These are phyloP conservation scores for Eupithecia inturbata DNA, from an alignment of 2,888 invertebrate species.

Conservation along the genomic window DNA sequence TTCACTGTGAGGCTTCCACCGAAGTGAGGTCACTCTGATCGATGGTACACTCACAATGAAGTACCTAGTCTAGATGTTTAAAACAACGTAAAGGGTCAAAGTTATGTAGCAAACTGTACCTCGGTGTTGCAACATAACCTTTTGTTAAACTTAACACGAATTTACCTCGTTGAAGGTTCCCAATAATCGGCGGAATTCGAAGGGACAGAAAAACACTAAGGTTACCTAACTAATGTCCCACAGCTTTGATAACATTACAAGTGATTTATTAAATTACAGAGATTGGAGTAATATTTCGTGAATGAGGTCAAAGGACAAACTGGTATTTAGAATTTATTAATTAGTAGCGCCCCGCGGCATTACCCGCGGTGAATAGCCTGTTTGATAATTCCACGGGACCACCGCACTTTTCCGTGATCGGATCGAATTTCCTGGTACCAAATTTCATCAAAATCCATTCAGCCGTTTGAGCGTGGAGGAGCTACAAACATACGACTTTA, in stretches of 20 bases:
- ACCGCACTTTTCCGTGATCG: too few relatives aligned
- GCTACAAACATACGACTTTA: too few relatives aligned
- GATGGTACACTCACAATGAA: background rate
- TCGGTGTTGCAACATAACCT: conserved; percentile 38
- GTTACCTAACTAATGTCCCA: background rate
- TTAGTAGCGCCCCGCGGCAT: too few relatives aligned
- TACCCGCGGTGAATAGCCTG: too few relatives aligned
- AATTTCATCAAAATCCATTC: too few relatives aligned
- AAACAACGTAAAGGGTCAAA: background rate
- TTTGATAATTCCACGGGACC: too few relatives aligned
- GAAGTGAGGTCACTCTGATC: background rate
- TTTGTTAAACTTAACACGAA: conserved; percentile 29
- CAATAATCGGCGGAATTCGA: conserved; percentile 30
- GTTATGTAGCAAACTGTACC: background rate
- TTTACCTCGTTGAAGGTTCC: conserved; percentile 41
- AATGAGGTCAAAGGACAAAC: background rate
- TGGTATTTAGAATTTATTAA: background rate
- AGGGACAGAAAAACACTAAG: conserved; percentile 22
- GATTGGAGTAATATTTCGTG: background rate
- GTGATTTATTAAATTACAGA: background rate
- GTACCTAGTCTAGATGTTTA: too few relatives aligned
- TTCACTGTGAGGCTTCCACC: background rate
- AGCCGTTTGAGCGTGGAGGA: too few relatives aligned
- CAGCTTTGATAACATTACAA: background rate
- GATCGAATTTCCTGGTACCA: too few relatives aligned